These are phyloP conservation scores for Uromys caudimaculatus DNA, from an alignment of 2,797 vertebrate genomes.

Conservation along the genomic window DNA sequence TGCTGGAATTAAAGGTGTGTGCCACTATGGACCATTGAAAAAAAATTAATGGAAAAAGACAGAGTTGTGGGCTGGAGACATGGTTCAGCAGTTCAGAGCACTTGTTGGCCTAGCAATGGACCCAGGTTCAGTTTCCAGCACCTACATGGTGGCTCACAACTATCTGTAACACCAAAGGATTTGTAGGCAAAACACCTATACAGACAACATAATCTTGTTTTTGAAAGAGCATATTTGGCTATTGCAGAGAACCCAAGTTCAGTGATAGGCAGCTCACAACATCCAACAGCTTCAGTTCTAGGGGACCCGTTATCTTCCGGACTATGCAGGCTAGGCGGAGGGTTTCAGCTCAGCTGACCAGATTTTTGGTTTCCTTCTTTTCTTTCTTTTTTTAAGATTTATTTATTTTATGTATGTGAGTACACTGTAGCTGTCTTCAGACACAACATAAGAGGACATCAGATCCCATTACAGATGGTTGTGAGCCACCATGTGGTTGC, in stretches of 20 bases:
- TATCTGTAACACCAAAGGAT: not conserved
- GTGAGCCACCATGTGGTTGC: no score
- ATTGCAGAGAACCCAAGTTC: not conserved
- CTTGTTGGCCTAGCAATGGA: not conserved
- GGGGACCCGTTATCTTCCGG: not conserved
- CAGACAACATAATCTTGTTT: not conserved
- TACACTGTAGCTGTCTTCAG: no score
- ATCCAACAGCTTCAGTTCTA: not conserved
- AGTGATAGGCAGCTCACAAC: not conserved
- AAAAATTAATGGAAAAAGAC: not conserved
- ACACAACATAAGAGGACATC: no score
- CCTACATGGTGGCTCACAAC: not conserved
- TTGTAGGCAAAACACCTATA: not conserved
- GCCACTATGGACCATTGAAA: not conserved
- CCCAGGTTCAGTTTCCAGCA: not conserved
- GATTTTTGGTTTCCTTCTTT: no score
- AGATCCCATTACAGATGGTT: no score
- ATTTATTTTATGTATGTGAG: no score
- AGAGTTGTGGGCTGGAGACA: not conserved
- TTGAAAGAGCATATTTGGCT: not conserved
- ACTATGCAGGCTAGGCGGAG: not conserved
- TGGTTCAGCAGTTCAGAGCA: not conserved
- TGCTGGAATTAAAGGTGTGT: not conserved
- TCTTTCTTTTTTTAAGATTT: no score
- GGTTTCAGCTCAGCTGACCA: not conserved